These are phyloP conservation scores for Chalcosyrphus nemorum DNA, from an alignment of 2,888 invertebrate genomes.

Conservation along the genomic window DNA sequence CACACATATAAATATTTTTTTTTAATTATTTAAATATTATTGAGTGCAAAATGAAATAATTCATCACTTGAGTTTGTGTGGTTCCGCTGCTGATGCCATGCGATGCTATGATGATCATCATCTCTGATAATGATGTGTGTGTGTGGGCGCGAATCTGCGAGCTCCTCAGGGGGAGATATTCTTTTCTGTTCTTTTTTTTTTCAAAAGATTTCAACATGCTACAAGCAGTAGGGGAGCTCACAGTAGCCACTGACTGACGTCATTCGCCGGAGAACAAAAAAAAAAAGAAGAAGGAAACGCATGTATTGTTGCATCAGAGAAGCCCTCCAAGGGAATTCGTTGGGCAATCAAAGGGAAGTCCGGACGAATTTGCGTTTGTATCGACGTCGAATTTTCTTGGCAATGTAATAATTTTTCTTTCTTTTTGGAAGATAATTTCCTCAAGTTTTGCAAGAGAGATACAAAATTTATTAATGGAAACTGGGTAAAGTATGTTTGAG, in stretches of 20 bases:
- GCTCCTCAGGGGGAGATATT: neutral
- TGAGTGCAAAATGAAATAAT: conserved; percentile 58
- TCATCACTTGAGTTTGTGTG: conserved; percentile 26
- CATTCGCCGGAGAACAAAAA: neutral
- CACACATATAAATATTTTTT: conserved; percentile 28
- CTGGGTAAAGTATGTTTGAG: neutral
- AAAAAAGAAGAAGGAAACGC: too few relatives aligned
- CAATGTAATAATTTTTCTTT: neutral
- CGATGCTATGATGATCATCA: neutral
- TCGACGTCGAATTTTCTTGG: neutral
- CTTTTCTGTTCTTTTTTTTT: neutral
- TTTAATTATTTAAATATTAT: conserved; percentile 40
- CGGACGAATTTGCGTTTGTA: neutral
- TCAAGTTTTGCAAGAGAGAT: neutral
- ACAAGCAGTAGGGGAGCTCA: neutral
- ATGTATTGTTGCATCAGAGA: conserved; percentile 36
- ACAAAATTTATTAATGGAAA: conserved; percentile 8
- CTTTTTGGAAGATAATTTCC: neutral
- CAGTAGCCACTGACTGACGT: conserved; percentile 27
- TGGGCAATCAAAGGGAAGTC: neutral
- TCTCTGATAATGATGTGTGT: neutral
- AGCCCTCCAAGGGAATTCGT: neutral
- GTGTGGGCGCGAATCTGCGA: conserved; percentile 1
- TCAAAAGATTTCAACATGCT: conserved; percentile 3
- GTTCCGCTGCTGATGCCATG: neutral